Evolutionary conservation across 2,888 invertebrate genomes (phyloP), one percentile per base, ranked within the genome.

Genomic region (Protophormia terraenovae): DNA sequence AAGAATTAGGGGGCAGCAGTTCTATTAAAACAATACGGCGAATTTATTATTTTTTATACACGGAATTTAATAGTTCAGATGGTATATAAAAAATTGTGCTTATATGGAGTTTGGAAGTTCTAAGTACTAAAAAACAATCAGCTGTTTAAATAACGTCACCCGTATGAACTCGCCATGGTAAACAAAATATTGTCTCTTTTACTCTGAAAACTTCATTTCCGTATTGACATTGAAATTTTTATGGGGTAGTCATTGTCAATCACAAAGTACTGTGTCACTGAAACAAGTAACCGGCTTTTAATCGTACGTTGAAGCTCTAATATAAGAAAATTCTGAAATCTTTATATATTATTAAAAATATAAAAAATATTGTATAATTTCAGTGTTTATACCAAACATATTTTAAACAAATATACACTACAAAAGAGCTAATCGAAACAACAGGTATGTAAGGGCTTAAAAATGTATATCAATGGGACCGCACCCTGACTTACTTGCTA

Each of bases 401-500:
- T 58, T 77, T 14, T 5, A 19, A 60, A n/a, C 47, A 27, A 16
- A 72, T 67, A 12, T 7, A 7, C 8, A n/a, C 16, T 16, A 19
- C 10, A 6, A 81, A 53, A 35, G 27, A 22, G 1, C 7, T 16
- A 16, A 41, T 8, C 16, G 41, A 55, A 62, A 35, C 16, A 50
- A 12, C 29, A 67, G 84, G 84, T 85, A 67, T 10, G 81, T 60
- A 12, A 22, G 14, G 6, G 0, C 32, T 8, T 0, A 10, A 35
- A 35, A 27, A 1, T 6, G 22, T 22, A 19, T 1, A n/a, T n/a
- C n/a, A 60, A 38, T 27, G 38, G 58, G 81, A 73, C 85, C 85
- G 85, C 85, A 85, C 85, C 85, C 85, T 75, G 78, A 58, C 81
- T 50, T 4, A 29, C 62, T 22, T 35, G 62, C 62, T 73, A 73